Percentiles rank a stretch among this genome's conserved stretches.
Evolutionary conservation across 2,888 invertebrate genomes (phyloP).

Genomic region (Physocephala rufipes): DNA sequence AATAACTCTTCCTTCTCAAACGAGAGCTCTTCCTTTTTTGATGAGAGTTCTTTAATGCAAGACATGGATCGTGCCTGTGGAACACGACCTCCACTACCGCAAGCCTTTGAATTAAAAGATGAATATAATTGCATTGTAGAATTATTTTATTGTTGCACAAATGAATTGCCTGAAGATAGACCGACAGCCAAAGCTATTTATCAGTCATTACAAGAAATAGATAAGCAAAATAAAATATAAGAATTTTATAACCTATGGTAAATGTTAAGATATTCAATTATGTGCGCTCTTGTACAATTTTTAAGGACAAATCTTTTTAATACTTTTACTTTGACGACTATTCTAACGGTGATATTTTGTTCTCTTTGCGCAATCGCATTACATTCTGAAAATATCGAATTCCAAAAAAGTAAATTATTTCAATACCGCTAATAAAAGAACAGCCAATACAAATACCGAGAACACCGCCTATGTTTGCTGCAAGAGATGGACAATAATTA

Average conservation of each 20-base stretch:
- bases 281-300: not conserved
- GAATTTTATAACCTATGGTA: not conserved
- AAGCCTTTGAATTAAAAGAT: slow-evolving; percentile 69
- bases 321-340: not conserved
- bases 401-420: slow-evolving; percentile 55
- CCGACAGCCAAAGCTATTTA: slow-evolving; percentile 70
- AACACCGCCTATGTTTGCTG: slow-evolving; percentile 59
- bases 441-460: slow-evolving; percentile 60
- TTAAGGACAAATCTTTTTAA: not conserved
- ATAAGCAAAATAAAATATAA: not conserved
- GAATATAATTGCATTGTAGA: slow-evolving; percentile 74
- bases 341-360: not conserved
- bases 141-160: slow-evolving; percentile 78
- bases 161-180: slow-evolving; percentile 69
- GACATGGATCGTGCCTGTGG: slow-evolving; percentile 65
- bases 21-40: not conserved
- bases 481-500: not conserved
- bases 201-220: slow-evolving; percentile 41
- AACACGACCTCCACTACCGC: slow-evolving; percentile 76
- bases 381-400: slow-evolving; percentile 48
- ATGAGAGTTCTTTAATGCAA: slow-evolving; percentile 20
- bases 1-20: too few species aligned
- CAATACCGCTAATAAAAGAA: slow-evolving; percentile 58
- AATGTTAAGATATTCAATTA: not conserved
- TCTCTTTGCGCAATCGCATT: slow-evolving; percentile 31